Conservation (phyloP, 2,113 vertebrate genomes). For the Upupa epops region DNA sequence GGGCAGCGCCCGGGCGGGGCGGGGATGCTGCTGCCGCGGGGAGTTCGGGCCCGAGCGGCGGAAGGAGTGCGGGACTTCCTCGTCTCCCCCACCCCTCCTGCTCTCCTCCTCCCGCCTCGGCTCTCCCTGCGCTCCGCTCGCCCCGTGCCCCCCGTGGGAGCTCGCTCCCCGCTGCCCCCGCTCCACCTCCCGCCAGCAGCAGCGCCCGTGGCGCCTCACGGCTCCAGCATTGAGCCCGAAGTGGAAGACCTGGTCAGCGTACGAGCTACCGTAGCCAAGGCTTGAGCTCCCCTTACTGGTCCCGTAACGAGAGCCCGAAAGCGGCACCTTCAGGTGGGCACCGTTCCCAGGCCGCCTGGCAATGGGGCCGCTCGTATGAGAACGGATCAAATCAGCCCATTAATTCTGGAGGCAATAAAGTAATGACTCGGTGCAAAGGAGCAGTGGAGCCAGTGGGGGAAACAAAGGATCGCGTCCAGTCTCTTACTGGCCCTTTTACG, state of each 20-base stretch:
- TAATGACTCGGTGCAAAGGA: background rate
- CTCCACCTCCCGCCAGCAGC: background rate
- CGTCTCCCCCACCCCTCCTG: no score
- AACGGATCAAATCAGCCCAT: background rate
- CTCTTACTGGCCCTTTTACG: conserved; percentile 45
- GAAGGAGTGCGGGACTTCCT: no score
- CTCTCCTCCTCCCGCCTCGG: no score
- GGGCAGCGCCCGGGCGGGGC: background rate
- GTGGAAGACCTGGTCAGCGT: background rate
- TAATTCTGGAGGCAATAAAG: background rate
- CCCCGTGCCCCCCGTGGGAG: background rate
- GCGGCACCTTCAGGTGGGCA: background rate
- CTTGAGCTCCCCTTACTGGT: conserved; percentile 49
- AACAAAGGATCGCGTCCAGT: background rate
- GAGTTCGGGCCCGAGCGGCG: no score
- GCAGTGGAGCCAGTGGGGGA: background rate
- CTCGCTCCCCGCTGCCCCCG: background rate
- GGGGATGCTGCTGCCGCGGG: background rate
- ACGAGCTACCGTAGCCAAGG: background rate
- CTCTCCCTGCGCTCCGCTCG: no score
- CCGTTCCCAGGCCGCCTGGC: background rate
- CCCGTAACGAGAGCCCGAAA: background rate
- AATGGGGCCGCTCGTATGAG: background rate
- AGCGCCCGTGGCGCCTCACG: no score
- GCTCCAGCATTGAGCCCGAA: background rate